Evolutionary conservation across 2,797 vertebrate species (phyloP).

Genomic region (Myripristis jacobus): DNA sequence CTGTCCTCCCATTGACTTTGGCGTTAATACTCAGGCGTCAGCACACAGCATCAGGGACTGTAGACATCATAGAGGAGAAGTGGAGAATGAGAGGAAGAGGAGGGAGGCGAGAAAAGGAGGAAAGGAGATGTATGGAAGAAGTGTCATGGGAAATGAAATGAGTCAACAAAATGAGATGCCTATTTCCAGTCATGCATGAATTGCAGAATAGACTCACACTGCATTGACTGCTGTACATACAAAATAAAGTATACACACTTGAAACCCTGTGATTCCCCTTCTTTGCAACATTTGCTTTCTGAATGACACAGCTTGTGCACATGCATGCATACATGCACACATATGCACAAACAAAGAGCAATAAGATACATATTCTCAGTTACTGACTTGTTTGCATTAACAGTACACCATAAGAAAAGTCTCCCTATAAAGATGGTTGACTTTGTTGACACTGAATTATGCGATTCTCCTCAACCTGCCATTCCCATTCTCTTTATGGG

Average conservation of each 20-base stretch:
- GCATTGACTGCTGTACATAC: conserved; percentile 24
- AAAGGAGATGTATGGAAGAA: conserved; percentile 24
- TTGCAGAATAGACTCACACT: conserved; percentile 20
- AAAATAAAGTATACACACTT: conserved; percentile 24
- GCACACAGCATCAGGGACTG: conserved; percentile 42
- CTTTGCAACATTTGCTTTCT: conserved; percentile 21
- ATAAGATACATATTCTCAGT: conserved; percentile 9
- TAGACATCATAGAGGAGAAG: conserved; percentile 48
- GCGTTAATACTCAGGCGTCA: conserved; percentile 53
- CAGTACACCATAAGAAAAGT: conserved; percentile 1
- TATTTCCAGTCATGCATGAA: conserved; percentile 48
- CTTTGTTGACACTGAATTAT: conserved; percentile 18
- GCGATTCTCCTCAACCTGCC: conserved; percentile 13
- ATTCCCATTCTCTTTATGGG: conserved; percentile 39
- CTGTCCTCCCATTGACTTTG: conserved; percentile 60
- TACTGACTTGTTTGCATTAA: conserved; percentile 30
- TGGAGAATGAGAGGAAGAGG: conserved; percentile 31
- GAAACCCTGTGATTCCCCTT: conserved; percentile 18
- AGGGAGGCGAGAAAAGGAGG: conserved; percentile 21
- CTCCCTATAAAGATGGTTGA: no score
- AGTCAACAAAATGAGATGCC: conserved; percentile 53
- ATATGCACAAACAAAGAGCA: neutral
- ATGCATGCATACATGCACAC: conserved; percentile 7
- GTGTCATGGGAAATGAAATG: conserved; percentile 32
- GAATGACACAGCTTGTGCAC: conserved; percentile 31